phyloP scores from a whole-genome alignment of 2,113 vertebrate genomes.

The Ramphastos sulfuratus region DNA sequence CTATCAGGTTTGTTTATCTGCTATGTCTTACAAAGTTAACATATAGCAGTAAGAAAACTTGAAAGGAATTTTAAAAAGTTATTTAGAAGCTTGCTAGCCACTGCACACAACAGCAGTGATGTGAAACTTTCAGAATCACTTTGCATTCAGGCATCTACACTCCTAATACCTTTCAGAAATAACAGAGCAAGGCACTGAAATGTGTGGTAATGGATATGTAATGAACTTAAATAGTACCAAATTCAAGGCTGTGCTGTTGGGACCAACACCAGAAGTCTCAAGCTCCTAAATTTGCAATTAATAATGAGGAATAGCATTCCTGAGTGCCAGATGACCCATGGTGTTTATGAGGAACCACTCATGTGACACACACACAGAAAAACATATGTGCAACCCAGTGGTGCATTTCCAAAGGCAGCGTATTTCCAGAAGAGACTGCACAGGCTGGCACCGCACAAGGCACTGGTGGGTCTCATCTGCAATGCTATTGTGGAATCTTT shows the following conservation, averaged over 20 bases:
- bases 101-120: neutral
- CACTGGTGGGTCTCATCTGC: neutral
- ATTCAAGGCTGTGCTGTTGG: neutral
- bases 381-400: fast-evolving
- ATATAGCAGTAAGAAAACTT: neutral
- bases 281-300: neutral
- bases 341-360: neutral
- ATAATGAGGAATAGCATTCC: neutral
- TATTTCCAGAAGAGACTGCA: neutral
- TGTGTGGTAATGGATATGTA: neutral
- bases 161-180: neutral
- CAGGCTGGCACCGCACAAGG: neutral
- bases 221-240: neutral
- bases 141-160: neutral
- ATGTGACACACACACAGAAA: neutral
- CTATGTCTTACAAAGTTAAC: neutral
- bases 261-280: neutral
- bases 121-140: neutral
- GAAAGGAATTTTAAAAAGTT: neutral
- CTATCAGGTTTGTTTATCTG: neutral
- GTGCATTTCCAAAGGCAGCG: neutral
- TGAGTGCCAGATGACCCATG: fast-evolving
- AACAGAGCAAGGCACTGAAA: neutral
- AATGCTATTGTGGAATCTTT: neutral
- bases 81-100: neutral